Base-by-base conservation (phyloP, 2,113 vertebrate species). In the Pollimyrus isidori region DNA sequence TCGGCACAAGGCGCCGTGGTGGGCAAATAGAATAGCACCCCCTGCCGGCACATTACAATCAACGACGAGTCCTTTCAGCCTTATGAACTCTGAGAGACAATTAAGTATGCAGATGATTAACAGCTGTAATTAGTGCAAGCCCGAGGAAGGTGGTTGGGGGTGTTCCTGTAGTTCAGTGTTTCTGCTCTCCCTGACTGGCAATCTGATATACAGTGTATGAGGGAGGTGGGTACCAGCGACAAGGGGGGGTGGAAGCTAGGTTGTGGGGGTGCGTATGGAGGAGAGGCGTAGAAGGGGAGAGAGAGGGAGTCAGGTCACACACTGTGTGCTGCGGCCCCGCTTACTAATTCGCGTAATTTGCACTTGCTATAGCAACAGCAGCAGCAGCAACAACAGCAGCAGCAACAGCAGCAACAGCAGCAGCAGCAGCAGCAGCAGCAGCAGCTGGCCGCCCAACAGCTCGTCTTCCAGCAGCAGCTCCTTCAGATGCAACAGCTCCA, bases 401-500 rank as follows among this genome's bases (percentile, higher is more conserved):
- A 99, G 95, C 98, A 99, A 98, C 98, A 95, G 93, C 95, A 99
- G 98, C 98, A 95, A 93, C 95, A 95, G 92, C 94, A 96, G 92
- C 95, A 95, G 48, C 97, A 98, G 92, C 97, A 97, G 93, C 96
- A 96, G 88, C 97, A 98, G 92, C 98, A 98, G 93, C 97, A 99
- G 97, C 98, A 99, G 96, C 96, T 99, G 96, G 98, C 98, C 46
- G 98, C 98, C 92, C 98, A 99, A 96, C 98, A 99, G 98, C 98
- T 99, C 95, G 98, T 99, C 96, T 99, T 99, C 97, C 98, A 99
- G 96, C 98, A 99, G 96, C 98, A 99, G 95, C 98, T 99, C 94
- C 97, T 99, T 95, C 98, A 99, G 96, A 98, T 99, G 98, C 98
- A 99, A 93, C 98, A 99, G 95, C 97, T 98, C 94, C 98, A 99